A percentile compares a stretch with the other conserved stretches of the same genome.
Conservation (phyloP, 2,888 invertebrate species). For the Metopia argyrocephala region DNA sequence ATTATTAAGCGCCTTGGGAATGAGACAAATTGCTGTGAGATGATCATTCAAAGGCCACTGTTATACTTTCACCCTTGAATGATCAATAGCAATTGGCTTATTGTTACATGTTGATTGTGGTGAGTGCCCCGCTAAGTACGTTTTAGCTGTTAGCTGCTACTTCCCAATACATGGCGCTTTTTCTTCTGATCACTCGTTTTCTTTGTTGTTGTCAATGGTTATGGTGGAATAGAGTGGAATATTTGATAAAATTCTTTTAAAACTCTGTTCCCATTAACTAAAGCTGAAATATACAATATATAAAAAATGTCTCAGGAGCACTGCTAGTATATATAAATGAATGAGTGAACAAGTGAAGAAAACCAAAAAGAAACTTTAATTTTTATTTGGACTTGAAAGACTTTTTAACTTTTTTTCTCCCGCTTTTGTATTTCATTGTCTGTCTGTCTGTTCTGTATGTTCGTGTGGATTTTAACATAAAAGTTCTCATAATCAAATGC, state of each 20-base stretch:
- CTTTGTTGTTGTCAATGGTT: too few relatives aligned
- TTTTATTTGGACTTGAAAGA: background rate
- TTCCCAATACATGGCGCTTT: too few relatives aligned
- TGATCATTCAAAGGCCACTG: too few relatives aligned
- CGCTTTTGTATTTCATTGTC: background rate
- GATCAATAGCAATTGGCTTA: too few relatives aligned
- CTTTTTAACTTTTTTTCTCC: background rate
- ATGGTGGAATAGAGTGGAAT: background rate
- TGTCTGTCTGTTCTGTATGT: background rate
- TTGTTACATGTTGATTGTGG: too few relatives aligned
- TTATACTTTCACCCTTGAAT: too few relatives aligned
- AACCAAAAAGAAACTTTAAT: conserved; percentile 3
- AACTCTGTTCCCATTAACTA: conserved; percentile 35
- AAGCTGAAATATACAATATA: background rate
- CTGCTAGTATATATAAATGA: background rate
- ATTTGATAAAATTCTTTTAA: background rate
- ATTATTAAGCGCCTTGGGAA: too few relatives aligned
- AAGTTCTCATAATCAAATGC: conserved; percentile 43
- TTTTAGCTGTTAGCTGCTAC: too few relatives aligned
- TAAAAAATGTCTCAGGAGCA: conserved; percentile 31
- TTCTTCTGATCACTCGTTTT: too few relatives aligned
- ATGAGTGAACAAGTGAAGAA: background rate
- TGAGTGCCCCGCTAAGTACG: too few relatives aligned
- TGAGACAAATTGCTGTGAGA: too few relatives aligned
- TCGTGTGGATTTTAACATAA: background rate